phyloP scores from a whole-genome alignment of 2,113 vertebrate genomes.

The Willisornis vidua region DNA sequence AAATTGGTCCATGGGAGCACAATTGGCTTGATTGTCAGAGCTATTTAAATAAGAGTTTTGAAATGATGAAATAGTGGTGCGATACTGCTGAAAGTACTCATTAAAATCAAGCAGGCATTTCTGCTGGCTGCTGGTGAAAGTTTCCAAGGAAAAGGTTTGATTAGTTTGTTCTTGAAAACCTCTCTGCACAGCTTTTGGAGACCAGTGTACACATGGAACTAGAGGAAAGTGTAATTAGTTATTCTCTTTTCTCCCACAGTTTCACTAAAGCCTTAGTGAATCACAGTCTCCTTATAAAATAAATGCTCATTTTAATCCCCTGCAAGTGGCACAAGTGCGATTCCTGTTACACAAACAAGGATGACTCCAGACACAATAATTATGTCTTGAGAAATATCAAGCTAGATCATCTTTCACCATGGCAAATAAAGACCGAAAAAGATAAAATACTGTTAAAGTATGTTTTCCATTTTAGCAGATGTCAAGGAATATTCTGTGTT shows the following conservation, averaged over 20 bases:
- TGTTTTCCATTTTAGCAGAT: background rate
- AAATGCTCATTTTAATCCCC: background rate
- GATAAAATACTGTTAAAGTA: background rate
- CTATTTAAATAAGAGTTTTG: slow-evolving; percentile 19
- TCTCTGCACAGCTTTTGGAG: background rate
- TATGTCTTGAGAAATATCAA: slow-evolving; percentile 26
- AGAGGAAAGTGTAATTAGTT: background rate
- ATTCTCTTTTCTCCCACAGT: background rate
- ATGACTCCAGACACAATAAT: slow-evolving; percentile 25
- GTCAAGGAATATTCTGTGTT: background rate
- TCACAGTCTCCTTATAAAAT: background rate
- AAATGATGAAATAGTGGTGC: background rate
- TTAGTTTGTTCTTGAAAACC: background rate
- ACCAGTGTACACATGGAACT: background rate
- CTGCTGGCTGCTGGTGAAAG: background rate
- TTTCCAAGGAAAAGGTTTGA: background rate
- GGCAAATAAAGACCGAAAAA: background rate
- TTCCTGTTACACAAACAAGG: slow-evolving; percentile 10
- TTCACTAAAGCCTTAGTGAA: background rate
- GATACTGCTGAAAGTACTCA: background rate
- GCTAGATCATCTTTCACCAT: background rate
- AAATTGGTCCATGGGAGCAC: slow-evolving; percentile 4
- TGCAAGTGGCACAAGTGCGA: background rate
- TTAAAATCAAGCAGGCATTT: background rate
- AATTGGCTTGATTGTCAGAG: slow-evolving; percentile 12